Evolutionary conservation across 2,797 vertebrate species (phyloP).

Genomic region (Sebastes paucispinis): DNA sequence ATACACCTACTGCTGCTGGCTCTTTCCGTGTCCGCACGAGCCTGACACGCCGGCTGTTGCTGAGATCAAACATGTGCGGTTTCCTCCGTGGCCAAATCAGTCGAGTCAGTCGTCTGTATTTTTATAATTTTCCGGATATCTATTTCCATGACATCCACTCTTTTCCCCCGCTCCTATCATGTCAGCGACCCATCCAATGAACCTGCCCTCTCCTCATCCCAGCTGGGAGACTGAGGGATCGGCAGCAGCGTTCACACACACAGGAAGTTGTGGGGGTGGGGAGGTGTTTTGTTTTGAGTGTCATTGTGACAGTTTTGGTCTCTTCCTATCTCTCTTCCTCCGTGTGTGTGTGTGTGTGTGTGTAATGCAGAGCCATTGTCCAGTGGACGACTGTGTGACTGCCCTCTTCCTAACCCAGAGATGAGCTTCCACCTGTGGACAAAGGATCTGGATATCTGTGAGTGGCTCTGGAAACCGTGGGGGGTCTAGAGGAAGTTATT

Average conservation of each 20-base stretch:
- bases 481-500: slow-evolving; percentile 36
- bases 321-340: slow-evolving; percentile 54
- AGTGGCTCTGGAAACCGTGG: slow-evolving; percentile 61
- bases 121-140: slow-evolving; percentile 40
- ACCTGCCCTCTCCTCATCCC: slow-evolving; percentile 7
- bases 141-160: slow-evolving; percentile 41
- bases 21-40: background rate
- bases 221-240: slow-evolving; percentile 22
- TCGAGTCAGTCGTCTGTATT: slow-evolving; percentile 47
- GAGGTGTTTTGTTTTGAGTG: slow-evolving; percentile 57
- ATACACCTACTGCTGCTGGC: background rate
- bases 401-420: slow-evolving; percentile 89
- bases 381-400: slow-evolving; percentile 64
- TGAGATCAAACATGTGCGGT: slow-evolving; percentile 11
- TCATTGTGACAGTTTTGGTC: slow-evolving; percentile 66
- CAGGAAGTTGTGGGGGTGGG: slow-evolving; percentile 39
- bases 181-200: slow-evolving; percentile 28
- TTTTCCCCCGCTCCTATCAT: slow-evolving; percentile 22
- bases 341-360: slow-evolving; percentile 6
- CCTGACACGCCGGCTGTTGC: background rate
- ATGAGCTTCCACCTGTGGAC: slow-evolving; percentile 94
- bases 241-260: slow-evolving; percentile 22
- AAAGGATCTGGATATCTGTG: slow-evolving; percentile 92
- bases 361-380: slow-evolving; percentile 72
- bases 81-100: slow-evolving; percentile 28